Evolutionary conservation across 1,140 invertebrate species (phyloP).

Genomic region (Leptopilina boulardi): DNA sequence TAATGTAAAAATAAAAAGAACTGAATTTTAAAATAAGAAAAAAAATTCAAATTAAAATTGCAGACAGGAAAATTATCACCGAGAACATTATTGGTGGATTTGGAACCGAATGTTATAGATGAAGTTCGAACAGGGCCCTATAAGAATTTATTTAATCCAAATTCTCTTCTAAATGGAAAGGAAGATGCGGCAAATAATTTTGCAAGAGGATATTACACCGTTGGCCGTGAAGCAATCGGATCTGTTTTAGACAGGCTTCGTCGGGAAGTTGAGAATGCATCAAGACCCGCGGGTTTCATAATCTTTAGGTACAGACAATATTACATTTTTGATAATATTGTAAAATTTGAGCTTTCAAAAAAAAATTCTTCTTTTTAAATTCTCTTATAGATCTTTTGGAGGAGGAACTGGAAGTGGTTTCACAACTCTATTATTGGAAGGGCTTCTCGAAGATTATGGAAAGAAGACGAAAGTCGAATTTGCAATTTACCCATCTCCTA

Average conservation of each 20-base stretch:
- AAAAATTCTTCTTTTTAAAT: background rate
- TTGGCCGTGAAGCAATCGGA: slow-evolving; percentile 87
- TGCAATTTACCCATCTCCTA: slow-evolving; percentile 89
- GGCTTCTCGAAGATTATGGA: slow-evolving; percentile 82
- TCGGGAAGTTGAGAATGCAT: slow-evolving; percentile 2
- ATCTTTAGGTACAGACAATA: background rate
- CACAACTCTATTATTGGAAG: slow-evolving; percentile 88
- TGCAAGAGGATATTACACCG: slow-evolving; percentile 87
- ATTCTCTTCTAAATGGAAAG: slow-evolving; percentile 86
- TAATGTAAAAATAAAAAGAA: no score
- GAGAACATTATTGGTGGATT: slow-evolving; percentile 86
- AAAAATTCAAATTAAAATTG: background rate
- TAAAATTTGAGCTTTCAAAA: background rate
- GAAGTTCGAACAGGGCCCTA: slow-evolving; percentile 87
- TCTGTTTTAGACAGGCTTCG: slow-evolving; percentile 82
- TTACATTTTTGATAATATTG: no score
- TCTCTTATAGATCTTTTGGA: slow-evolving; percentile 77
- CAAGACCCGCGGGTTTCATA: slow-evolving; percentile 1
- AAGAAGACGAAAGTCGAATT: slow-evolving; percentile 89
- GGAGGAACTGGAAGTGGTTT: slow-evolving; percentile 86
- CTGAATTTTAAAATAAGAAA: no score
- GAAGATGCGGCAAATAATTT: slow-evolving; percentile 93
- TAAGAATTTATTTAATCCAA: slow-evolving; percentile 85
- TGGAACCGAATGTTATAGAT: slow-evolving; percentile 86
- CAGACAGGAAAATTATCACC: slow-evolving; percentile 81